Base-by-base conservation (phyloP, 2,888 invertebrate genomes). In the Lymantria dispar region DNA sequence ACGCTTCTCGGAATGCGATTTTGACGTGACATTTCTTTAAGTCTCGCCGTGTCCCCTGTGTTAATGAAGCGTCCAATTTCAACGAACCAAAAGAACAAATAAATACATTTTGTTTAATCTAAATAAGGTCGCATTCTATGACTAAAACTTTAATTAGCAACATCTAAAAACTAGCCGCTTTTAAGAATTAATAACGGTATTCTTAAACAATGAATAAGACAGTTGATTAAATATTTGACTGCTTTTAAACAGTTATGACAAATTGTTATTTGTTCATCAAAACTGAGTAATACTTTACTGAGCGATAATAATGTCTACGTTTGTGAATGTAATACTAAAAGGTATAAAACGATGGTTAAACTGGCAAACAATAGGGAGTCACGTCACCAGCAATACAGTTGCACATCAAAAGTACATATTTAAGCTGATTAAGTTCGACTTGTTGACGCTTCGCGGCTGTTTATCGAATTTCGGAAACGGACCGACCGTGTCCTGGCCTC, bases 11-110 rank as follows among this genome's bases (percentile, higher is more conserved):
- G 90, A 90, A 90, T 79, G 70, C 78, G 82, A 83, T 85, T 85
- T 82, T 83, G 87, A 88, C 85, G 85, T 83, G 85, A 87, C 87
- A 88, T 88, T 89, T 87, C 85, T 85, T 83, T 78, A 77, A 79
- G 78, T 77, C 80, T 78, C 75, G 76, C 80, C 78, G 80, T 80
- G 83, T 76, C 77, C 79, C 78, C 40, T 75, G 81, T 76, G 87
- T 87, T 89, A 90, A 91, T 87, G 84, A 87, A 87, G 87, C 88
- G 78, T 89, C 88, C 82, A 72, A 86, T 86, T 85, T 82, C 86
- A 82, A 83, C 83, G 85, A 85, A 83, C 80, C 72, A 77, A 77
- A 75, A 78, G 13, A 73, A 73, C 76, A 68, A 73, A 70, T 66
- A 42, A 11, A 10, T 45, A 63, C 58, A 59, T 72, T 78, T 76